Evolutionary conservation across 2,888 invertebrate species (phyloP).

Genomic region (Cantharis lateralis): DNA sequence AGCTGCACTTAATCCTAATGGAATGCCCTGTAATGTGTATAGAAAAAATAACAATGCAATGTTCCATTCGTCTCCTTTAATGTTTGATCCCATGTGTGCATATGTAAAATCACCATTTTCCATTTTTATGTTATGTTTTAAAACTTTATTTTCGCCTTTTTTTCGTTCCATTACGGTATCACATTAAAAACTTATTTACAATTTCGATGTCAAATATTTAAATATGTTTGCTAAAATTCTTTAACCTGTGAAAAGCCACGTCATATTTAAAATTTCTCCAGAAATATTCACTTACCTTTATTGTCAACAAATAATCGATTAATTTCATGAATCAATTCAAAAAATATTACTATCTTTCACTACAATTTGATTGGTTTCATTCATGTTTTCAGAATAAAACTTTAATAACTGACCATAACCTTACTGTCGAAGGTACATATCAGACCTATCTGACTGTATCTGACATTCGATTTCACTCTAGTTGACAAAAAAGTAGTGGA

Average conservation of each 20-base stretch:
- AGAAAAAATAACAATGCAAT: slow-evolving; percentile 88
- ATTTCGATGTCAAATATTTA: background rate
- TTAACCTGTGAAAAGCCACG: background rate
- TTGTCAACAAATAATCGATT: background rate
- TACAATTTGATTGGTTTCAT: background rate
- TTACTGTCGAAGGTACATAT: background rate
- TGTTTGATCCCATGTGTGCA: slow-evolving; percentile 34
- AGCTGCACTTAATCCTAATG: slow-evolving; percentile 90
- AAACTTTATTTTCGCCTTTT: slow-evolving; percentile 33
- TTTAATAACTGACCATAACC: background rate
- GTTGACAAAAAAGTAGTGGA: background rate
- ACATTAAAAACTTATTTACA: background rate
- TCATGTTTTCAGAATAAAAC: background rate
- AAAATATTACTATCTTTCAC: background rate
- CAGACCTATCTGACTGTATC: too few relatives aligned
- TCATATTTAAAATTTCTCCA: background rate
- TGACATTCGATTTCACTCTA: background rate
- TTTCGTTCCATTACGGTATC: slow-evolving; percentile 33
- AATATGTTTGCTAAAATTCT: background rate
- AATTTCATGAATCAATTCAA: background rate
- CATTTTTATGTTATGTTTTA: slow-evolving; percentile 34
- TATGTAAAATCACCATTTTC: slow-evolving; percentile 45
- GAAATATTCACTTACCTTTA: background rate
- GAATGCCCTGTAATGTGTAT: slow-evolving; percentile 94
- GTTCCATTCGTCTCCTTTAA: slow-evolving; percentile 77